Conservation (phyloP, 2,888 invertebrate species). For the Bursaphelenchus okinawaensis region DNA sequence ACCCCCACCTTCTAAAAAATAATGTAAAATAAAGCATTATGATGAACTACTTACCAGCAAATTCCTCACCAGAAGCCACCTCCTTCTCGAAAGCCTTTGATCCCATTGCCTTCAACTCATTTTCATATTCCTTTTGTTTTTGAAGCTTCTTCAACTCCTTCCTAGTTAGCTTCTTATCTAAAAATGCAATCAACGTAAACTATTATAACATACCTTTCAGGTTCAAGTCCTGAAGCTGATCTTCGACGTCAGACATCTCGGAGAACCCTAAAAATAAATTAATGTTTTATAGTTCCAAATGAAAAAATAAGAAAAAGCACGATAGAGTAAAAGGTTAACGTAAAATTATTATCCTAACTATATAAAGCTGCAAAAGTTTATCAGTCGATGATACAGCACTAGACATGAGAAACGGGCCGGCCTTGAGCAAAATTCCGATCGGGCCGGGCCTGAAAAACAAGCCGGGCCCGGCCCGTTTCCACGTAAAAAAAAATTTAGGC, state of each 20-base stretch:
- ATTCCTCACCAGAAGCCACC: conserved; percentile 13
- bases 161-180: conserved; percentile 30
- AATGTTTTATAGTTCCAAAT: no score
- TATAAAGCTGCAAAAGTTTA: no score
- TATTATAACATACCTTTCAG: not conserved
- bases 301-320: no score
- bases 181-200: not conserved
- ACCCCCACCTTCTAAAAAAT: conserved; percentile 35
- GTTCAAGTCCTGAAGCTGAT: not conserved
- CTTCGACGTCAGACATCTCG: not conserved
- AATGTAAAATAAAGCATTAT: not conserved
- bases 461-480: no score
- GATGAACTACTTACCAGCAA: not conserved
- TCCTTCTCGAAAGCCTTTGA: conserved; percentile 38
- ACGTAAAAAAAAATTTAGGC: no score
- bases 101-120: conserved; percentile 51
- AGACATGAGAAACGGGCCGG: no score
- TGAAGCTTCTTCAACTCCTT: conserved; percentile 37
- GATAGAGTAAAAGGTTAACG: no score
- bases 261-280: not conserved
- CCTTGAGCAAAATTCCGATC: no score
- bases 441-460: no score
- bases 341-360: no score
- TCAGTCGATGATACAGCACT: no score
- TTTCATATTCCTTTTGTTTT: conserved; percentile 43